Conservation (phyloP, 2,797 vertebrate species). For the Chelonia mydas region DNA sequence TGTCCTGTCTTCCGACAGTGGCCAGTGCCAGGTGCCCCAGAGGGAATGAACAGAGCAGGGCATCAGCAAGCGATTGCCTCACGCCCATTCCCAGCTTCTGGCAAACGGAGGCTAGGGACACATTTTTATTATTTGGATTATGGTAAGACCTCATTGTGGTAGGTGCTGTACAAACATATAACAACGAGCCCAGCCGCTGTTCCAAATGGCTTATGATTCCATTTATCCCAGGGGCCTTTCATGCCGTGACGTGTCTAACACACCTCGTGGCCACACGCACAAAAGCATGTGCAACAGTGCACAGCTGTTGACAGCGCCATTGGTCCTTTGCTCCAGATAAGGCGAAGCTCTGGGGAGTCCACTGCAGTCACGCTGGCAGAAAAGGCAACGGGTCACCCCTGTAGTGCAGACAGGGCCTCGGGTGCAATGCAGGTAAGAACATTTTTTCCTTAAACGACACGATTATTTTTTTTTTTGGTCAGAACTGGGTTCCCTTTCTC, state of each 20-base stretch:
- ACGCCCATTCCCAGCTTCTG: too few relatives aligned
- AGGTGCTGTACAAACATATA: background rate
- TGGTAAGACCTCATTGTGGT: background rate
- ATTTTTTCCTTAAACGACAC: background rate
- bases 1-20: too few relatives aligned
- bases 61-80: too few relatives aligned
- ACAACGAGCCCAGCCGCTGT: background rate
- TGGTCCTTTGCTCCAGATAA: background rate
- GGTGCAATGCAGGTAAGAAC: background rate
- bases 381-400: fast-evolving
- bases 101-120: too few relatives aligned
- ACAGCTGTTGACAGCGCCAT: background rate
- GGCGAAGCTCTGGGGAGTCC: fast-evolving
- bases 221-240: background rate
- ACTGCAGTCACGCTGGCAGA: background rate
- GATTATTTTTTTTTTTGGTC: background rate
- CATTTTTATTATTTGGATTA: background rate
- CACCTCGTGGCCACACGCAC: background rate
- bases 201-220: background rate
- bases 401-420: background rate
- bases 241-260: background rate
- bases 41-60: too few relatives aligned
- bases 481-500: fast-evolving
- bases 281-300: background rate
- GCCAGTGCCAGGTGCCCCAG: too few relatives aligned